Conservation (phyloP, 2,113 vertebrate genomes). For the Tachysurus vachellii region DNA sequence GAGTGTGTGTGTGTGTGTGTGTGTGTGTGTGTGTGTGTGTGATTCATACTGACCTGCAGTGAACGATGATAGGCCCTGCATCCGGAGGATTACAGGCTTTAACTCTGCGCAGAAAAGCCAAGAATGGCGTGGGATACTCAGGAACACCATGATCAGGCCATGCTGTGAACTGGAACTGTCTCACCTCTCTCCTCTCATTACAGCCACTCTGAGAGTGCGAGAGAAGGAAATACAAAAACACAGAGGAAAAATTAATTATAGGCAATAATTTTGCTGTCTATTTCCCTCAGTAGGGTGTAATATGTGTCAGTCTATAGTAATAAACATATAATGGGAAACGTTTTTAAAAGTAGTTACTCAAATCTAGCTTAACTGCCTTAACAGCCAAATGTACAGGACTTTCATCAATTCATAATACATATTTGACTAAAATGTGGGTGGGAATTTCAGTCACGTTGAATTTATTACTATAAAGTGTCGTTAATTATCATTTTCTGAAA, state of each 20-base stretch:
- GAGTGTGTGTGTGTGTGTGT: background rate
- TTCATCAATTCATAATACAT: background rate
- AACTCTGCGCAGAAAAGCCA: constrained; percentile 93
- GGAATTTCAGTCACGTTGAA: background rate
- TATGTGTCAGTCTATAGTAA: background rate
- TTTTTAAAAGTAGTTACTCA: too few species aligned
- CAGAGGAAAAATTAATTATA: background rate
- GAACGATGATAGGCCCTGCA: constrained; percentile 89
- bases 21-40: background rate
- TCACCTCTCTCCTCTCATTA: constrained; percentile 92
- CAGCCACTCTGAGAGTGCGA: constrained; percentile 80
- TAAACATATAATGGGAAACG: background rate
- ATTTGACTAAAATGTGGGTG: background rate
- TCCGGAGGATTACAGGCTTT: constrained; percentile 97
- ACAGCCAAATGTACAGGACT: background rate
- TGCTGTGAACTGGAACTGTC: constrained; percentile 97
- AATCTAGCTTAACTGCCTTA: background rate
- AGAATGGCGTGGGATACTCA: constrained; percentile 94
- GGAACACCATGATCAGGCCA: constrained; percentile 98
- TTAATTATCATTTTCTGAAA: background rate
- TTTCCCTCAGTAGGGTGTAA: background rate
- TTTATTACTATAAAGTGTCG: background rate
- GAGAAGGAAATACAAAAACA: background rate
- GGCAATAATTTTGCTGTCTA: background rate
- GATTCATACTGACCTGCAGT: constrained; percentile 86